These are phyloP conservation scores for Hyles euphorbiae DNA, from an alignment of 1,140 invertebrate species.

Conservation along the genomic window DNA sequence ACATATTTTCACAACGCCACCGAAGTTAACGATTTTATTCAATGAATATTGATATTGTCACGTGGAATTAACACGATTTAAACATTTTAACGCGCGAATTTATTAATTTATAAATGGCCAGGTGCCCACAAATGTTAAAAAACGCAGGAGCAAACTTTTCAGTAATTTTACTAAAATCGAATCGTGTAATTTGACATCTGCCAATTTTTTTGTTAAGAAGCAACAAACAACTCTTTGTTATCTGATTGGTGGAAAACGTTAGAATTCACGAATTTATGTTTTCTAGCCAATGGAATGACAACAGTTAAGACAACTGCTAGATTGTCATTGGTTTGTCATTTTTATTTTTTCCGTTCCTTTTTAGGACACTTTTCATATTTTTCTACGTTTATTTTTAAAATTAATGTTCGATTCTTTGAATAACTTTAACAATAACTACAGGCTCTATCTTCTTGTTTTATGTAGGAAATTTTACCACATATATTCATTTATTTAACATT, in stretches of 20 bases:
- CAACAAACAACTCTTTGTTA: not conserved
- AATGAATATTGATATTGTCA: conserved; percentile 32
- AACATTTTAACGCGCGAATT: conserved; percentile 30
- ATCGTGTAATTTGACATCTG: conserved; percentile 35
- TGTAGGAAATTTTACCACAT: too few species aligned
- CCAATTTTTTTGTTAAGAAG: not conserved
- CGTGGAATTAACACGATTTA: conserved; percentile 29
- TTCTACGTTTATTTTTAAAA: not conserved
- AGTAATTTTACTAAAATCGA: conserved; percentile 44
- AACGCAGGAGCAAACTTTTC: conserved; percentile 35
- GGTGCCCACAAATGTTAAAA: conserved; percentile 35
- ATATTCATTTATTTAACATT: too few species aligned
- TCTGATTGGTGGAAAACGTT: conserved; percentile 34
- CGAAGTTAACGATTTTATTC: conserved; percentile 20
- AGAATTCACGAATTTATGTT: conserved; percentile 27
- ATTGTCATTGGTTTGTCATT: conserved; percentile 37
- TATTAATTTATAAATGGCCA: conserved; percentile 23
- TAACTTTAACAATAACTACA: too few species aligned
- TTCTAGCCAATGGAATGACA: conserved; percentile 45
- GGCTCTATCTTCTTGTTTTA: too few species aligned
- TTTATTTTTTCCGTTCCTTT: too few species aligned
- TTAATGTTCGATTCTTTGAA: too few species aligned
- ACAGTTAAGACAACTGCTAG: conserved; percentile 51
- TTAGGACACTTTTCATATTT: not conserved
- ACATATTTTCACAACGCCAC: conserved; percentile 47